Evolutionary conservation across 1,140 invertebrate genomes (phyloP).

Genomic region (Nautilus pompilius): DNA sequence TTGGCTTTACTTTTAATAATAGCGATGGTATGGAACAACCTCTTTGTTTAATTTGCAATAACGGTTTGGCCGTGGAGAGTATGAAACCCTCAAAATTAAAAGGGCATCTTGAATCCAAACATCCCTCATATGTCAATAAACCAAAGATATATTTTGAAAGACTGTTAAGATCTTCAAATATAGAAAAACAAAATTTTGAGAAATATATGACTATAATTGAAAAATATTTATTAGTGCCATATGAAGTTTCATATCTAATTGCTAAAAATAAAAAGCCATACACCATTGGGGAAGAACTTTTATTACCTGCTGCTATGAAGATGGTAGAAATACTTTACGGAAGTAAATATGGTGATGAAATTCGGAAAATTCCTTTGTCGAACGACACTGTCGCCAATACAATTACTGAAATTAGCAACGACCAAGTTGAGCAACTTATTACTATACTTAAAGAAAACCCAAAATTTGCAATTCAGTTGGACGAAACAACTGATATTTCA

Average conservation of each 20-base stretch:
- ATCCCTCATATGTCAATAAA: too few relatives aligned
- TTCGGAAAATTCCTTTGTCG: slow-evolving; percentile 1
- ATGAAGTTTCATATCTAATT: not conserved
- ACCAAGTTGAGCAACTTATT: not conserved
- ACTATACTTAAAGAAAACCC: not conserved
- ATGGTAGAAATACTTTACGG: not conserved
- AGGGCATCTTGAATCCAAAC: too few relatives aligned
- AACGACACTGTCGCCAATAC: not conserved
- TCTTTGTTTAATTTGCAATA: too few relatives aligned
- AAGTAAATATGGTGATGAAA: not conserved
- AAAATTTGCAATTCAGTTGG: not conserved
- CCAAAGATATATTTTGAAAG: too few relatives aligned
- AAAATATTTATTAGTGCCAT: too few relatives aligned
- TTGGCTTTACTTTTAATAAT: too few relatives aligned
- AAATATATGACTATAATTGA: too few relatives aligned
- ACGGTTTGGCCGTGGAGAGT: too few relatives aligned
- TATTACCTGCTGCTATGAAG: not conserved
- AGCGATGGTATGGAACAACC: too few relatives aligned
- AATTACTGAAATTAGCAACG: not conserved
- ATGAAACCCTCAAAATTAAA: too few relatives aligned
- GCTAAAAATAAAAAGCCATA: not conserved
- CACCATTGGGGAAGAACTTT: not conserved
- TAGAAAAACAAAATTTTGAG: too few relatives aligned
- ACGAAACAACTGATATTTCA: not conserved
- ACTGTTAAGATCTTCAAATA: too few relatives aligned